Conservation (phyloP, 2,888 invertebrate species). For the Leptopilina syphax region DNA sequence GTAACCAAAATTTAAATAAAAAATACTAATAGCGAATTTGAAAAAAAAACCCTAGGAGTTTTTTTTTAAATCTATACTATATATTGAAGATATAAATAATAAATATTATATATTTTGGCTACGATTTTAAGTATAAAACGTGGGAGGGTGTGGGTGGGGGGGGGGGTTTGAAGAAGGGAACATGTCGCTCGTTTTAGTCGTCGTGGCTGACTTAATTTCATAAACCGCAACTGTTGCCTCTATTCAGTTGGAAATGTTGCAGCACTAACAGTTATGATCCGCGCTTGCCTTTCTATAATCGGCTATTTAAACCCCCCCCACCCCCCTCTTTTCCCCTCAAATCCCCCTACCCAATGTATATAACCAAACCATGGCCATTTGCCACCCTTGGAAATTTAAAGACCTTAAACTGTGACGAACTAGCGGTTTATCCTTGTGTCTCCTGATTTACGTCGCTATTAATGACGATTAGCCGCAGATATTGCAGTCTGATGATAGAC, state of each 20-base stretch:
- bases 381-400: slow-evolving; percentile 31
- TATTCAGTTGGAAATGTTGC: slow-evolving; percentile 71
- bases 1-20: too few relatives aligned
- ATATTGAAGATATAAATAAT: too few relatives aligned
- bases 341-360: too few relatives aligned
- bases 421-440: slow-evolving; percentile 19
- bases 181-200: slow-evolving; percentile 65
- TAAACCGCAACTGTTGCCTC: slow-evolving; percentile 77
- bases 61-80: too few relatives aligned
- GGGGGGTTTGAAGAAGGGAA: slow-evolving; percentile 48
- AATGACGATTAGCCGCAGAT: slow-evolving; percentile 23
- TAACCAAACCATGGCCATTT: neutral
- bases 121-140: too few relatives aligned
- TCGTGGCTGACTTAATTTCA: slow-evolving; percentile 74
- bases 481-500: too few relatives aligned
- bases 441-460: slow-evolving; percentile 36
- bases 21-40: too few relatives aligned
- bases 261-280: slow-evolving; percentile 72
- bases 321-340: too few relatives aligned
- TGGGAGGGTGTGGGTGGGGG: slow-evolving; percentile 19
- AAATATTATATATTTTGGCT: too few relatives aligned
- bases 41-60: too few relatives aligned
- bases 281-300: slow-evolving; percentile 60
- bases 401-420: slow-evolving; percentile 31
- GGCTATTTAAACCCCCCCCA: slow-evolving; percentile 49